Evolutionary conservation across 2,113 vertebrate genomes (phyloP), one percentile per base, ranked within the genome.

Genomic region (Alligator sinensis): DNA sequence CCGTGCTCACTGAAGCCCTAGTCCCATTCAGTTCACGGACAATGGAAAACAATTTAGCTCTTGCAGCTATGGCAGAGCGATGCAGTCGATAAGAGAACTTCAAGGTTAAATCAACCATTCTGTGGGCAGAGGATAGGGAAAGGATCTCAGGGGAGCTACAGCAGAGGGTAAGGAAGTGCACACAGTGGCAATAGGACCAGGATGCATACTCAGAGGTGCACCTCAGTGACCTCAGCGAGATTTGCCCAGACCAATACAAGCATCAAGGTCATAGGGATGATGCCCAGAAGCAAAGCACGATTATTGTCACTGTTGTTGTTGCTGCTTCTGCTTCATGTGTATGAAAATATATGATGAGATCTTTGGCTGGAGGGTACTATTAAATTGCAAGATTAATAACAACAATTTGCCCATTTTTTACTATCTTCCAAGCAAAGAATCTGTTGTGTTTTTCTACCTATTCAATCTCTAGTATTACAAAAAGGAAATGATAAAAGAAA

Each of bases 81-180:
- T 97, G 91, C 74, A 94, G 91, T 87, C 47, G 96, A 95, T 97
- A 97, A 97, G 79, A 84, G 86, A 95, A 80, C 18, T 82, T 94
- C 93, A 96, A 97, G 97, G 96, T 97, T 97, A 97, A 96, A 96
- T 70, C 91, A 84, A 91, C 62, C 25, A 9, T 89, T 93, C 75
- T 82, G 64, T 61, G 61, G 54, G 70, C n/a, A 24, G 72, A 75
- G 82, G 15, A 60, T 1, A 28, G 64, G n/a, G 70, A 80, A 92
- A 84, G 16, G 81, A 76, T 94, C 85, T 91, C 76, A 25, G 68
- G 28, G 74, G 78, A 92, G 58, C 63, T n/a, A 24, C 80, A 78
- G 59, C 61, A 21, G 6, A 63, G 68, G 64, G 3, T 25, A 27
- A 47, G 4, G 38, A 72, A 84, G 13, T 24, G 22, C 22, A 47